Evolutionary conservation across 2,797 vertebrate species (phyloP).

Genomic region (Artibeus jamaicensis): DNA sequence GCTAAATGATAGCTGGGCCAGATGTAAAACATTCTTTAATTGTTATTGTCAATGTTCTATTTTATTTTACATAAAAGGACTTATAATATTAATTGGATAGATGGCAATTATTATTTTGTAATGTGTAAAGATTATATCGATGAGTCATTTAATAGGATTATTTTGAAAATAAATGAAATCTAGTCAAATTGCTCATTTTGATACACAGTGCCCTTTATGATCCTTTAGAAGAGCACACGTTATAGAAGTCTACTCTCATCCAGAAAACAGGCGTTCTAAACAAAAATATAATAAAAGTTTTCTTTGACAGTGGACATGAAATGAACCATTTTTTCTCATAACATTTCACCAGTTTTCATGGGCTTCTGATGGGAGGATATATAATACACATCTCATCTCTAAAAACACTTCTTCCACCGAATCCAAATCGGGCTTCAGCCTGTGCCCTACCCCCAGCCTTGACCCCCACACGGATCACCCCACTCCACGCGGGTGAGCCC

Average conservation of each 20-base stretch:
- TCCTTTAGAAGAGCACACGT: neutral
- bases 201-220: neutral
- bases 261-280: neutral
- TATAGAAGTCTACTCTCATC: neutral
- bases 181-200: conserved; percentile 8
- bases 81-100: neutral
- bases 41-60: neutral
- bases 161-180: neutral
- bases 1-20: neutral
- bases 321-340: neutral
- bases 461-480: neutral
- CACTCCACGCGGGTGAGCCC: neutral
- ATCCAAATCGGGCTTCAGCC: neutral
- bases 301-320: neutral
- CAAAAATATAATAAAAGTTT: neutral
- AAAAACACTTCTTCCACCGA: neutral
- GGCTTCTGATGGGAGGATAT: neutral
- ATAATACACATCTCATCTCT: neutral
- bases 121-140: neutral
- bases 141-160: neutral
- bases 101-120: neutral
- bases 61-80: conserved; percentile 37
- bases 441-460: fast-evolving
- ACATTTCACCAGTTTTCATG: neutral
- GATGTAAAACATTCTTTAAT: neutral